Conservation (phyloP, 2,797 vertebrate species). For the Enteromius mattozi region DNA sequence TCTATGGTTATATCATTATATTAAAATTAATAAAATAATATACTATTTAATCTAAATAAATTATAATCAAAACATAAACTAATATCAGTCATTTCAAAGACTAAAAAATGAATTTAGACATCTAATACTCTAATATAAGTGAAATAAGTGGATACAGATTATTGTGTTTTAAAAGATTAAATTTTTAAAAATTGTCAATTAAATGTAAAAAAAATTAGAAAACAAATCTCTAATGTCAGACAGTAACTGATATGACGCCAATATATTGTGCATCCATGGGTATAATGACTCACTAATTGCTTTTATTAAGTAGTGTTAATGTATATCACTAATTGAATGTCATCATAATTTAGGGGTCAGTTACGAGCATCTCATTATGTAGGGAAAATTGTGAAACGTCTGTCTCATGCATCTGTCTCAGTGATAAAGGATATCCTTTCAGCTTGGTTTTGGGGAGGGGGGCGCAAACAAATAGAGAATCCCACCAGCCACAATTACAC, state of each 20-base stretch:
- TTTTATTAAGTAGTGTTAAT: neutral
- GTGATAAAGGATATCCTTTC: slow-evolving; percentile 53
- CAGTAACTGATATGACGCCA: neutral
- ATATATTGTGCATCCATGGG: neutral
- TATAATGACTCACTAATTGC: neutral
- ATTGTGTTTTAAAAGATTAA: neutral
- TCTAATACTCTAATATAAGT: neutral
- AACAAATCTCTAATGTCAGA: neutral
- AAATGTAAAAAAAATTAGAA: neutral
- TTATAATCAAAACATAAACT: neutral
- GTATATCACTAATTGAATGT: neutral
- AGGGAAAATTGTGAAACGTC: slow-evolving; percentile 31
- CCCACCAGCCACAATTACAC: slow-evolving; percentile 1
- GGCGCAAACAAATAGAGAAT: neutral
- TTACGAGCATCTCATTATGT: slow-evolving; percentile 32
- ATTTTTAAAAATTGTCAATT: neutral
- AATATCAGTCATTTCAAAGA: neutral
- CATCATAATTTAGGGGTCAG: neutral
- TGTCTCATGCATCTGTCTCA: slow-evolving; percentile 51
- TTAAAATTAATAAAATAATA: too few species aligned
- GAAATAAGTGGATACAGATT: neutral
- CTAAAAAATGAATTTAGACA: neutral
- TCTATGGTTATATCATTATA: neutral
- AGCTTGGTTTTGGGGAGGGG: neutral
- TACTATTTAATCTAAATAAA: neutral